These are phyloP conservation scores for Hystrix cristata DNA, from an alignment of 2,113 vertebrate genomes.

Conservation along the genomic window DNA sequence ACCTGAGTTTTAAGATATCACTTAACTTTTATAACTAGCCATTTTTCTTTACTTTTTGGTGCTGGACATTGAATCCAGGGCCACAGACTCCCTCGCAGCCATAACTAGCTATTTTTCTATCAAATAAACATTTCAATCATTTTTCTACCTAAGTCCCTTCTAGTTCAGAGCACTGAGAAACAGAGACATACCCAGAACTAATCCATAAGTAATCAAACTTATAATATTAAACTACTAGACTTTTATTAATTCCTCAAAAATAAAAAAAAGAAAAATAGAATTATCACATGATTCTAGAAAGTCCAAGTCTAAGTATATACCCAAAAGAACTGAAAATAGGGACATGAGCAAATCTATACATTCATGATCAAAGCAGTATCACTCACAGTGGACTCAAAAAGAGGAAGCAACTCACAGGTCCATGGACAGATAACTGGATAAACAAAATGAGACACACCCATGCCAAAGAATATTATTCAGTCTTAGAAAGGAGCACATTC, in stretches of 20 bases:
- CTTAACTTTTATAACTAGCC: slow-evolving; percentile 26
- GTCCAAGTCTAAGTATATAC: background rate
- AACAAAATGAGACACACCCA: background rate
- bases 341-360: background rate
- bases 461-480: background rate
- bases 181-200: slow-evolving; percentile 4
- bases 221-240: slow-evolving; percentile 31
- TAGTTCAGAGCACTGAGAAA: slow-evolving; percentile 10
- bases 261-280: background rate
- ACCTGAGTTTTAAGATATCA: slow-evolving; percentile 15
- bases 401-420: background rate
- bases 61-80: background rate
- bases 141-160: slow-evolving; percentile 15
- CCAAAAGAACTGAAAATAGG: background rate
- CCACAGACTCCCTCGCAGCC: background rate
- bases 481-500: slow-evolving; percentile 39
- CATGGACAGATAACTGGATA: background rate
- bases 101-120: slow-evolving; percentile 35
- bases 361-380: background rate
- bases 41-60: background rate
- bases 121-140: slow-evolving; percentile 20
- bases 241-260: background rate
- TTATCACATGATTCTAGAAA: background rate
- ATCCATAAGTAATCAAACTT: slow-evolving; percentile 11
- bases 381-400: background rate